Evolutionary conservation across 2,113 vertebrate genomes (phyloP), one percentile per base, ranked within the genome.

Genomic region (Falco punctatus): DNA sequence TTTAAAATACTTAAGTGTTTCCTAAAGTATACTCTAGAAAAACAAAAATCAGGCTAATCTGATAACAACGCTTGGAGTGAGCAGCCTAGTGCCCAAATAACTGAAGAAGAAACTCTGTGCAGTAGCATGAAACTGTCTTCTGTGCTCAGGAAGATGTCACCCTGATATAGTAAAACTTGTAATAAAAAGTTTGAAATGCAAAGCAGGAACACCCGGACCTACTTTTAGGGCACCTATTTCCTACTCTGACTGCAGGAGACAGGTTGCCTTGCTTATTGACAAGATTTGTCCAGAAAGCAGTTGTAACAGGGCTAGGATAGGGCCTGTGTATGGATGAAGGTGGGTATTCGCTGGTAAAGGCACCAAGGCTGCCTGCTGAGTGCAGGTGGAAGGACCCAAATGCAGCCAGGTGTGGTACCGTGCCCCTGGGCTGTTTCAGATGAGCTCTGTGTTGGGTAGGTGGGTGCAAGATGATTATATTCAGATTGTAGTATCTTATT

Each of bases 121-220:
- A 74, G 44, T 48, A 48, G 10, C 27, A 38, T 18, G 13, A 73
- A 62, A 15, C 27, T 28, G 5, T 42, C 30, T 62, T 51, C 46
- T 38, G 22, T 48, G 26, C 13, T 35, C 32, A 1, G 5, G 64
- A 73, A 70, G 9, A 48, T 0, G 0, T n/a, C 5, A 11, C 21
- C 77, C 33, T 14, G 35, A 16, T 7, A 8, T 0, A 46, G 27
- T 48, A 59, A 74, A 94, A 48, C 15, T 49, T 1, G 2, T 19
- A 88, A n/a, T 19, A 32, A 67, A 71, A 59, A 23, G 5, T 69
- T 65, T 72, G 24, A 11, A 57, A 21, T 10, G 3, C 40, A 71
- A 42, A 69, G 33, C 18, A 74, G 33, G 23, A 89, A 44, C 18
- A 62, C 6, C 7, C 33, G 44, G 35, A 57, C 10, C 79, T 58